A percentile compares a stretch with the other conserved stretches of the same genome.
phyloP scores from a whole-genome alignment of 2,797 vertebrate species.

The Oreortyx pictus region DNA sequence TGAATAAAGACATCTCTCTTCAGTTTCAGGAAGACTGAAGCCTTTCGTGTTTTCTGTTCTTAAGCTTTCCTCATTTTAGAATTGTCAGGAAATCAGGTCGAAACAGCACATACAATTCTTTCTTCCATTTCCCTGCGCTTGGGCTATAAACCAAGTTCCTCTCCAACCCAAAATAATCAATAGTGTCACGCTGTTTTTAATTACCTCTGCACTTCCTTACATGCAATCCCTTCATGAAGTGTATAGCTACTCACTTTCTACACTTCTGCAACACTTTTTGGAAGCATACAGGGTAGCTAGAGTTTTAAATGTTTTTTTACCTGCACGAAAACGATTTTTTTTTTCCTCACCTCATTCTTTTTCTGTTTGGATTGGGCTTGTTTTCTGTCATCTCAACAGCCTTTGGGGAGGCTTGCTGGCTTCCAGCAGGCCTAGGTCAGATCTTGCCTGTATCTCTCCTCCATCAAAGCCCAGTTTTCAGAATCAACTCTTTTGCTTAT shows the following conservation, averaged over 20 bases:
- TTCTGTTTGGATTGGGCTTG: not conserved
- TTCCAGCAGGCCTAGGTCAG: not conserved
- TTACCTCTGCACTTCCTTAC: not conserved
- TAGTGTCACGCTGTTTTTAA: not conserved
- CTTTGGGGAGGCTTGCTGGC: rapidly evolving
- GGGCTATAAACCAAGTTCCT: not conserved
- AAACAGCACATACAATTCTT: not conserved
- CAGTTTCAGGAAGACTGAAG: not conserved
- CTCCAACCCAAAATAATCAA: not conserved
- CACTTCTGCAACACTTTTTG: not conserved
- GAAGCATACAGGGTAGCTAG: not conserved
- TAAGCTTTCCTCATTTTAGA: not conserved
- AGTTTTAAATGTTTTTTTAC: not conserved
- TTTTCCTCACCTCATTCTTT: not conserved
- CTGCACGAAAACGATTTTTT: not conserved
- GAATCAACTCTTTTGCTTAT: not conserved
- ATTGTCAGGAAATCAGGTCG: not conserved
- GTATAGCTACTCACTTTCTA: not conserved
- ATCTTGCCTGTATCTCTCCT: not conserved
- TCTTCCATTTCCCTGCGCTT: not conserved
- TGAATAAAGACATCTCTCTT: not conserved
- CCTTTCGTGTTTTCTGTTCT: not conserved
- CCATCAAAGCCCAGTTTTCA: not conserved
- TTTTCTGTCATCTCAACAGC: not conserved
- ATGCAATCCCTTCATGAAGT: not conserved